A percentile compares a stretch with the other conserved stretches of the same genome.
phyloP scores from a whole-genome alignment of 2,113 vertebrate species.

The Pholis gunnellus region DNA sequence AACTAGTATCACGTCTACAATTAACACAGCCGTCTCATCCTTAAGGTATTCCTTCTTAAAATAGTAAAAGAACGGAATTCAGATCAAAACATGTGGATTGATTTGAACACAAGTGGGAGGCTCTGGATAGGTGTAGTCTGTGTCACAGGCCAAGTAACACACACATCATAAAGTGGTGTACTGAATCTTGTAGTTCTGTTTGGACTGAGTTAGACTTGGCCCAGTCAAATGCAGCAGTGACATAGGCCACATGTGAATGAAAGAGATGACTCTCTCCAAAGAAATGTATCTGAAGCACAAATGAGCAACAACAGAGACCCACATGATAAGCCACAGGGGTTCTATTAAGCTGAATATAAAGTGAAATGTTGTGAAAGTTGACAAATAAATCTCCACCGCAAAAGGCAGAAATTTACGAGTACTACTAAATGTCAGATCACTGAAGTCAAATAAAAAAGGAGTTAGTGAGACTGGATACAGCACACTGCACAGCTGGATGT shows the following conservation, averaged over 20 bases:
- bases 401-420: slow-evolving; percentile 56
- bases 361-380: slow-evolving; percentile 72
- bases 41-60: slow-evolving; percentile 49
- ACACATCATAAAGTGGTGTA: slow-evolving; percentile 67
- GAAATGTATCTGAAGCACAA: slow-evolving; percentile 69
- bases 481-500: slow-evolving; percentile 44
- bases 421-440: slow-evolving; percentile 64
- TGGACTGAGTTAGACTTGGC: slow-evolving; percentile 51
- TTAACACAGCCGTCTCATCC: slow-evolving; percentile 35
- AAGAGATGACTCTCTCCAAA: slow-evolving; percentile 59
- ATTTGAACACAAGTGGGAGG: slow-evolving; percentile 30
- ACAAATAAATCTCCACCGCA: slow-evolving; percentile 65
- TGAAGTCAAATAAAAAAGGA: slow-evolving; percentile 65
- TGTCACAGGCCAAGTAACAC: slow-evolving; percentile 69
- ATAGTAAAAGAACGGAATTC: slow-evolving; percentile 39
- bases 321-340: slow-evolving; percentile 65
- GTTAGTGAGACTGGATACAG: slow-evolving; percentile 47
- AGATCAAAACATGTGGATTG: slow-evolving; percentile 38
- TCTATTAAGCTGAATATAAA: slow-evolving; percentile 64
- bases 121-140: slow-evolving; percentile 50
- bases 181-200: slow-evolving; percentile 57
- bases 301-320: slow-evolving; percentile 68
- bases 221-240: slow-evolving; percentile 64
- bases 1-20: slow-evolving; percentile 12
- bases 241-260: slow-evolving; percentile 60